Base-by-base conservation (phyloP, 2,113 vertebrate species). In the Bagarius yarrelli region DNA sequence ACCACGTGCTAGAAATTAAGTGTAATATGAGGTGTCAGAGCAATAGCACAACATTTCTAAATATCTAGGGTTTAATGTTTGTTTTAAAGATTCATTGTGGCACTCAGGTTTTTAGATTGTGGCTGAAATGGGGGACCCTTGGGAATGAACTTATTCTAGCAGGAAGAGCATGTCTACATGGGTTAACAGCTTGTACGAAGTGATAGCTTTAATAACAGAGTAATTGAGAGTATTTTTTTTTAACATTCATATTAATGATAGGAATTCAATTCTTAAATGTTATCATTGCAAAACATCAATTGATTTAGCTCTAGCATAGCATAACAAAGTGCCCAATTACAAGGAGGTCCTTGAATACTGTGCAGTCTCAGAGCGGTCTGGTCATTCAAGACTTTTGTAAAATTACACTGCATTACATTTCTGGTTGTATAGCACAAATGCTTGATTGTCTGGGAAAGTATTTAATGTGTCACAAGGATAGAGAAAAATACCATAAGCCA, bases 21-120 rank as follows among this genome's bases (percentile, higher is more conserved):
- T 90, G 89, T 92, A 92, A 92, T 90, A 89, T 86, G 88, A 91
- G 90, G 91, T 90, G 93, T 93, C 92, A 91, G 91, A 93, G 90
- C 88, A 86, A 27, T 73, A 80, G 66, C 76, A 69, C 16, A 77
- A 52, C 34, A 19, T 88, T 88, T 87, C 91, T 87, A 91, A 87
- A 90, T 90, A 92, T 89, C 90, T 88, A 86, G 86, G 88, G 85
- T 86, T 87, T 90, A 88, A 85, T 91, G 90, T 93, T 93, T 90
- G 86, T 87, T 91, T 91, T 91, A 83, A 83, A 92, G 88, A 92
- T 92, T 89, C 89, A 90, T 87, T 90, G 59, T 91, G 91, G 88
- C 91, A 90, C 50, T 23, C 19, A 84, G 88, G 88, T 87, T 88
- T 92, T 86, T 86, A 86, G 87, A 88, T 87, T 69, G 64, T 87